Evolutionary conservation across 2,797 vertebrate genomes (phyloP).

Genomic region (Pelochelys cantorii): DNA sequence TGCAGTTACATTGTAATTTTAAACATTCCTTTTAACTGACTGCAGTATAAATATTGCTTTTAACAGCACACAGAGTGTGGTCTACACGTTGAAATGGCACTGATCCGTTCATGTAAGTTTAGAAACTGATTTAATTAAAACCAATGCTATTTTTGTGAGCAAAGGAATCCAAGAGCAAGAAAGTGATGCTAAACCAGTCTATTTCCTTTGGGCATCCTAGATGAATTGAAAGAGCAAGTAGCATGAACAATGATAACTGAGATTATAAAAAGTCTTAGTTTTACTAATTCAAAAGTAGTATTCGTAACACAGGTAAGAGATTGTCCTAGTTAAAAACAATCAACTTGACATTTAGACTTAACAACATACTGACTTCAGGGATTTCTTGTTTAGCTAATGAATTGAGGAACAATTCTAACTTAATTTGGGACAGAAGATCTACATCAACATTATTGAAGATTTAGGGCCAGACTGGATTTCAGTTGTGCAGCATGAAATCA

Average conservation of each 20-base stretch:
- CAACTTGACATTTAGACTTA: neutral
- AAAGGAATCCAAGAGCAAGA: neutral
- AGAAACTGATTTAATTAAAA: neutral
- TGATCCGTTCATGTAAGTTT: neutral
- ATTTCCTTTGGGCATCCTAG: neutral
- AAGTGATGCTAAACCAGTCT: neutral
- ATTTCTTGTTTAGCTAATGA: neutral
- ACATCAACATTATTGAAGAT: neutral
- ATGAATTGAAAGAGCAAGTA: neutral
- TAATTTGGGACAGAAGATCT: neutral
- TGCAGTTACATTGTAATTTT: no score
- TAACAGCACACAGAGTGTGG: neutral
- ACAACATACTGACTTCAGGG: neutral
- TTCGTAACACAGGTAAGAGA: neutral
- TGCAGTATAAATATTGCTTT: neutral
- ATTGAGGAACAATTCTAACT: neutral
- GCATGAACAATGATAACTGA: neutral
- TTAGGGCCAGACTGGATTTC: accelerated
- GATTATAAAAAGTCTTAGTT: neutral
- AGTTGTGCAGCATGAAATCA: accelerated
- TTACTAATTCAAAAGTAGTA: neutral
- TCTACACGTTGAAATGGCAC: neutral
- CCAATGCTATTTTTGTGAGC: neutral
- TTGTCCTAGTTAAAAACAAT: neutral
- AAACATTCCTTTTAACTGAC: neutral